phyloP scores from a whole-genome alignment of 2,113 vertebrate species.

The Larimichthys crocea region DNA sequence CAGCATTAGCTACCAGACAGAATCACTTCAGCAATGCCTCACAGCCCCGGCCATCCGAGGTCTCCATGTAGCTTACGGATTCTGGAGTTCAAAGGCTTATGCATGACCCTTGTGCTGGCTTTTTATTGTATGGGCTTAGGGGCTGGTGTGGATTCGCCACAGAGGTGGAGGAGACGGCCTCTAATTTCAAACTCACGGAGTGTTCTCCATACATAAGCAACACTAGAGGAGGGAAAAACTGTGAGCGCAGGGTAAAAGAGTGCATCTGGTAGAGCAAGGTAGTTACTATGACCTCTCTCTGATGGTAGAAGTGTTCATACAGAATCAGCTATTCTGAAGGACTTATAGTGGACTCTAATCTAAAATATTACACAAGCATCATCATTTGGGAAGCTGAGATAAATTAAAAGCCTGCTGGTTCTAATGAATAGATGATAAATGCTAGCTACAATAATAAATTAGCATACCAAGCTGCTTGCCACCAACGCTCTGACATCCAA shows the following conservation, averaged over 20 bases:
- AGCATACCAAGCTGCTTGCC: too few species aligned
- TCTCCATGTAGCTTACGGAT: conserved; percentile 19
- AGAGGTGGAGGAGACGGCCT: neutral
- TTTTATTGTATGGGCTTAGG: conserved; percentile 25
- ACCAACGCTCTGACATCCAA: neutral
- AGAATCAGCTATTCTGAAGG: neutral
- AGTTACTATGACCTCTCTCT: conserved; percentile 7
- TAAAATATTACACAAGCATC: neutral
- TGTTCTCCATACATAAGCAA: neutral
- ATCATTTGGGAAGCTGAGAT: neutral
- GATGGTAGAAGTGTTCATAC: neutral
- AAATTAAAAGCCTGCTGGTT: neutral
- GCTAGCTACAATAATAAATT: neutral
- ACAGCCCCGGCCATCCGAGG: conserved; percentile 8
- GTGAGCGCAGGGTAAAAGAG: conserved; percentile 11
- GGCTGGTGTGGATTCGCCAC: conserved; percentile 35
- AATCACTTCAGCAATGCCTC: conserved; percentile 42
- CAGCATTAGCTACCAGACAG: conserved; percentile 40
- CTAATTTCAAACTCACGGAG: conserved; percentile 1
- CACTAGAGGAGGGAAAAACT: neutral
- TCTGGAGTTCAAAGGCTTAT: conserved; percentile 40
- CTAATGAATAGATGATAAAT: neutral
- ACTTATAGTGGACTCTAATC: neutral
- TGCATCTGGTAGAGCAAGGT: neutral
- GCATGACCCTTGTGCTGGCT: conserved; percentile 31